Base-by-base conservation (phyloP, 2,797 vertebrate species). In the Emydoidea blandingii region DNA sequence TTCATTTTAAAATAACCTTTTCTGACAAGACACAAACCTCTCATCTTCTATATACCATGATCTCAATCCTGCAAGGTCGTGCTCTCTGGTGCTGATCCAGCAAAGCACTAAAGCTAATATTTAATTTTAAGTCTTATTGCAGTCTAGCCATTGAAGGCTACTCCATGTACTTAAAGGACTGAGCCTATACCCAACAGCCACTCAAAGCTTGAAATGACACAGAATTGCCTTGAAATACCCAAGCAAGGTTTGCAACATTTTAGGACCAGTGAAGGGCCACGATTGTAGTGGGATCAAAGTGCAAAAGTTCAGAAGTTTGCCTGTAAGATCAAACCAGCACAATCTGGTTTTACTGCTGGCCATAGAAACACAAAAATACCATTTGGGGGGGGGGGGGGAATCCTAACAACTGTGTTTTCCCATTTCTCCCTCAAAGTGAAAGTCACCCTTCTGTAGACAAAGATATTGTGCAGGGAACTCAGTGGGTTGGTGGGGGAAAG, bases 281-380 rank as follows among this genome's bases (percentile, higher is more conserved):
- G 15, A 23, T 31, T 62, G 25, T 72, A 52, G 47, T 12, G 19
- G 3, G 44, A 12, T 8, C 18, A 19, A 79, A 8, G 79, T 79
- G 85, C 83, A 95, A 90, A 92, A 95, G 90, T 91, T 97, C 96
- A 95, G 87, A 89, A 95, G 88, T 95, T 95, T 97, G 87, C 87
- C 93, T 94, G 53, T 78, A 89, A 62, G n/a, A 85, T 96, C 44
- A 72, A 97, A 92, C 62, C 49, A 93, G 68, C 37, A 56, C 94
- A 96, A 93, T 93, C 94, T 76, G 44, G 21, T 76, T 76, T 14
- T 47, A 47, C 41, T 27, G 25, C 74, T 47, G 41, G 25, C 44
- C 41, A 76, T 29, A 15, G 14, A 47, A 76, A 27, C 12, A 41
- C 74, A 86, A 83, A 91, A 92, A 93, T 50, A 86, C 88, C 37